Conservation (phyloP, 1,140 invertebrate species). For the Aphelenchoides fujianensis region DNA sequence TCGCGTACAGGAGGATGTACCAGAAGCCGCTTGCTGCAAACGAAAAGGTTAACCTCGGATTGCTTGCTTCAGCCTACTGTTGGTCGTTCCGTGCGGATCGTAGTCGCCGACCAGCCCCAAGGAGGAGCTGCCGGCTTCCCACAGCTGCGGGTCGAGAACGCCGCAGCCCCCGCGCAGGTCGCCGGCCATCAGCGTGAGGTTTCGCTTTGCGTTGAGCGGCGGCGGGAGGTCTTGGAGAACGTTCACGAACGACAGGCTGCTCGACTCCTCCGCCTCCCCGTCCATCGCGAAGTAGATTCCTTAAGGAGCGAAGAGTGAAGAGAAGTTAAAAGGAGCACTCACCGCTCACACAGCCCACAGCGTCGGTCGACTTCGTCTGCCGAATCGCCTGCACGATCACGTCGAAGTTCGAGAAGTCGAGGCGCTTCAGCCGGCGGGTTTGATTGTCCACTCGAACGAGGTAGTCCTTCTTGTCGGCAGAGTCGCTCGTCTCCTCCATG, state of each 20-base stretch:
- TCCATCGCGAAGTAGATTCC: constrained; percentile 16
- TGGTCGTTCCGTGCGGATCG: neutral
- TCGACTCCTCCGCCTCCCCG: neutral
- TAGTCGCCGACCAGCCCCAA: neutral
- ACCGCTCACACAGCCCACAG: constrained; percentile 1
- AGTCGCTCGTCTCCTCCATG: neutral
- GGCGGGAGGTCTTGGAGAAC: neutral
- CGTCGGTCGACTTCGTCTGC: neutral
- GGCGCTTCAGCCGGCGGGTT: neutral
- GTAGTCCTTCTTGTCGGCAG: neutral
- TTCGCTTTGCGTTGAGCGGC: neutral
- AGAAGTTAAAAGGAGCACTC: neutral
- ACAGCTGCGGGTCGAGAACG: neutral
- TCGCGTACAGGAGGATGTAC: neutral
- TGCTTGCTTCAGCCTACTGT: neutral
- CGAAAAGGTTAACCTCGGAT: neutral
- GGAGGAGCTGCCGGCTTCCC: neutral
- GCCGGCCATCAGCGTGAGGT: neutral
- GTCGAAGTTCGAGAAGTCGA: neutral
- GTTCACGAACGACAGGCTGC: neutral
- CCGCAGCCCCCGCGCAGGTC: neutral
- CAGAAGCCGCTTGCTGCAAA: neutral
- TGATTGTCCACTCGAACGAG: neutral
- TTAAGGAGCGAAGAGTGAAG: neutral
- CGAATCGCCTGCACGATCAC: too few species aligned